Evolutionary conservation across 2,113 vertebrate species (phyloP).

Genomic region (Phalacrocorax pelagicus): DNA sequence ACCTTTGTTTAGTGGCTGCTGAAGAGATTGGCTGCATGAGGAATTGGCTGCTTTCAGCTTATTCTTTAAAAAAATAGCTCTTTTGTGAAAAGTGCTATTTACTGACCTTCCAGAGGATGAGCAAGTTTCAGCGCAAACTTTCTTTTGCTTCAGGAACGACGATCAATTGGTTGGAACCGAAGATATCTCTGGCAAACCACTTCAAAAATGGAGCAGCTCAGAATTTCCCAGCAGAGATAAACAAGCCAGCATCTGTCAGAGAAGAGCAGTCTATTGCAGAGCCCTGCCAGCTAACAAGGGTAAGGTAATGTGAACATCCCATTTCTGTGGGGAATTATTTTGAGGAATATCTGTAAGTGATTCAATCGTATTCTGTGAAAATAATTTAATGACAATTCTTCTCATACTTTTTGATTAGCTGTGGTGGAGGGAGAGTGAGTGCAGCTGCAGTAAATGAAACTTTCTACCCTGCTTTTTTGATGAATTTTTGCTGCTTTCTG

Average conservation of each 20-base stretch:
- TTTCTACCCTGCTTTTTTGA: neutral
- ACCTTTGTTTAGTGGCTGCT: constrained; percentile 62
- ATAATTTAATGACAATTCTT: neutral
- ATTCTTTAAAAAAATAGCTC: neutral
- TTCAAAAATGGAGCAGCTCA: constrained; percentile 91
- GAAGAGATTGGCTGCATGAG: constrained; percentile 52
- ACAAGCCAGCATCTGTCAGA: constrained; percentile 73
- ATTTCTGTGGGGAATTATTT: neutral
- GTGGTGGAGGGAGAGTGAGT: neutral
- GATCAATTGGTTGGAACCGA: constrained; percentile 95
- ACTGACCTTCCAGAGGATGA: constrained; percentile 76
- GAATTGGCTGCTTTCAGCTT: constrained; percentile 57
- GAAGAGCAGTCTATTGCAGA: constrained; percentile 81
- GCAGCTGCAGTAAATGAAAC: neutral
- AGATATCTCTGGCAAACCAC: constrained; percentile 85
- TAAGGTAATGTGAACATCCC: constrained; percentile 73
- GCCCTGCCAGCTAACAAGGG: constrained; percentile 83
- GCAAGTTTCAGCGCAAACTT: constrained; percentile 79
- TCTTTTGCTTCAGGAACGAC: constrained; percentile 85
- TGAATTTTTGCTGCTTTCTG: neutral
- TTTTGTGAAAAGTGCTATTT: constrained; percentile 41
- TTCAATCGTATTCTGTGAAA: neutral
- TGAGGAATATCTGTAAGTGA: neutral
- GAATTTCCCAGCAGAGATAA: constrained; percentile 78
- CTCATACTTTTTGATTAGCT: neutral